A percentile compares a stretch with the other conserved stretches of the same genome.
Conservation (phyloP, 2,888 invertebrate species). For the Eilema griseolum region DNA sequence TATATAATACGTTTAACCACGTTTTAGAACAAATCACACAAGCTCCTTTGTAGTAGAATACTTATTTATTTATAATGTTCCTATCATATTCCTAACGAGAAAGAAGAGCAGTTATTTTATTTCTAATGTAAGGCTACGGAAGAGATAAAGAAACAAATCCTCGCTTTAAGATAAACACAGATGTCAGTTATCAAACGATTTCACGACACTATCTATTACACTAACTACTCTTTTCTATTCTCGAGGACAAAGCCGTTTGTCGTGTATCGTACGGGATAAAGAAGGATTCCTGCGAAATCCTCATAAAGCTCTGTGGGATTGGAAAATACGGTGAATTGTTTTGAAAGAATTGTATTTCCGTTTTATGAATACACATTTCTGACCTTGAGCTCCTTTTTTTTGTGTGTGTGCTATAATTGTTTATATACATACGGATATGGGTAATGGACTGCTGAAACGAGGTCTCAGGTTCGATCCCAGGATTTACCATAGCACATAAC, state of each 20-base stretch:
- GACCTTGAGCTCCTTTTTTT: neutral
- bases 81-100: neutral
- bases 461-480: no score
- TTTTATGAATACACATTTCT: conserved; percentile 2
- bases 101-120: neutral
- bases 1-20: no score
- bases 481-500: no score
- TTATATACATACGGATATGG: no score
- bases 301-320: conserved; percentile 16
- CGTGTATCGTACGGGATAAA: conserved; percentile 11
- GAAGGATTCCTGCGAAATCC: conserved; percentile 7
- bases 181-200: neutral
- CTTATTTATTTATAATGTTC: neutral
- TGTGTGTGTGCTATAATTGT: neutral
- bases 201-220: neutral
- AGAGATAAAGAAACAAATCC: neutral
- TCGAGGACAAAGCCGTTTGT: conserved; percentile 13
- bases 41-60: no score
- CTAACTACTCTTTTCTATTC: conserved; percentile 1
- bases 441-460: no score
- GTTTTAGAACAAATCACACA: no score
- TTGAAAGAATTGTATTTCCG: neutral
- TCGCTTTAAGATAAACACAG: neutral
- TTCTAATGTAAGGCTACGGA: neutral
- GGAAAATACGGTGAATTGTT: conserved; percentile 19